Conservation (phyloP, 2,797 vertebrate species). For the Morelia viridis region DNA sequence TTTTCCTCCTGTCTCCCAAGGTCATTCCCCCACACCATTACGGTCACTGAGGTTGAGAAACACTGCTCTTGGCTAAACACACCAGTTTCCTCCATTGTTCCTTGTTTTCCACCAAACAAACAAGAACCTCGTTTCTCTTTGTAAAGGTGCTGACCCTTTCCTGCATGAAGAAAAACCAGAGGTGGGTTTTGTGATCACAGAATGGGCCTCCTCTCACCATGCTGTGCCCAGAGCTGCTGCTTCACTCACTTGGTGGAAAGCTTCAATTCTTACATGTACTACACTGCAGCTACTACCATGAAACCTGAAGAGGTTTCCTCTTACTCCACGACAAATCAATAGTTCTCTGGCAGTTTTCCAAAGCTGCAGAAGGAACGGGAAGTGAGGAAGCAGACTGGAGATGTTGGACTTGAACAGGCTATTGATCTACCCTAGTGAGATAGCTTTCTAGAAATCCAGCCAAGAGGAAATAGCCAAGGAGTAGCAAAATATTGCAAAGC, state of each 20-base stretch:
- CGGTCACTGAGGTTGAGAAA: neutral
- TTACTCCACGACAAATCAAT: neutral
- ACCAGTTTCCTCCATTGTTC: too few species aligned
- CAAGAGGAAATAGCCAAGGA: neutral
- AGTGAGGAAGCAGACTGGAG: rapidly evolving
- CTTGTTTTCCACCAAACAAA: neutral
- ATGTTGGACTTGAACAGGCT: rapidly evolving
- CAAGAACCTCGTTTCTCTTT: neutral
- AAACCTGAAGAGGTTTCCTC: neutral
- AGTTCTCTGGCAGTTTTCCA: neutral
- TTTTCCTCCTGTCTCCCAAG: neutral
- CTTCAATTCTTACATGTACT: neutral
- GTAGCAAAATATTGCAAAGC: neutral
- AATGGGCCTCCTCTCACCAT: too few species aligned
- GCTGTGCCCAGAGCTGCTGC: neutral
- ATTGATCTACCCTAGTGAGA: neutral
- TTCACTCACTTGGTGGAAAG: neutral
- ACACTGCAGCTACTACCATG: neutral
- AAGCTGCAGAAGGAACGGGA: neutral
- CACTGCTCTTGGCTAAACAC: neutral
- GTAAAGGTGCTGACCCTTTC: neutral
- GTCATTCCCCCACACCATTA: neutral
- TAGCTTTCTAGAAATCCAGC: neutral
- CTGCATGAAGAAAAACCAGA: neutral
- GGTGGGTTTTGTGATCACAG: neutral